phyloP scores from a whole-genome alignment of 2,888 invertebrate species.

The Eristalis arbustorum region DNA sequence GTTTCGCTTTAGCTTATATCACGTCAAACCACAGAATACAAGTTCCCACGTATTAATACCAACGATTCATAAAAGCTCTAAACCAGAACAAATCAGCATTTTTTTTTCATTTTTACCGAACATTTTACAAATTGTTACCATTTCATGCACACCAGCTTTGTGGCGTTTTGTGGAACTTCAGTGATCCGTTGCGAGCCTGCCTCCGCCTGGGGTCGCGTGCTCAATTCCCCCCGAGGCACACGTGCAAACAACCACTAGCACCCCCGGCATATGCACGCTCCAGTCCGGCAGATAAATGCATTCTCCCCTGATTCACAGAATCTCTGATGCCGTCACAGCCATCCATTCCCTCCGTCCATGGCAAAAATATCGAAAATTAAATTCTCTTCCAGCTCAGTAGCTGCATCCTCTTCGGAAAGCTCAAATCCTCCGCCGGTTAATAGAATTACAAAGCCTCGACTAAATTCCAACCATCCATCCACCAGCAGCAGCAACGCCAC shows the following conservation, averaged over 20 bases:
- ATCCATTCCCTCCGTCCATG: neutral
- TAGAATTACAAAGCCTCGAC: conserved; percentile 38
- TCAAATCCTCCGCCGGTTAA: conserved; percentile 25
- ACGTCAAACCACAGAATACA: too few relatives aligned
- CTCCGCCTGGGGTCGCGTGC: neutral
- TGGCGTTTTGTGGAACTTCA: too few relatives aligned
- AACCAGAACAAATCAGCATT: too few relatives aligned
- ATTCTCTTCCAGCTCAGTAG: conserved; percentile 8
- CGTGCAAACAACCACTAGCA: neutral
- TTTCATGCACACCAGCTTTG: too few relatives aligned
- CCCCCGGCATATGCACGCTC: neutral
- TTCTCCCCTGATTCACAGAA: neutral
- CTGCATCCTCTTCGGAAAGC: neutral
- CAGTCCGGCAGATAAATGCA: neutral
- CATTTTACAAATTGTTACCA: too few relatives aligned
- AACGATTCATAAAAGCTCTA: too few relatives aligned
- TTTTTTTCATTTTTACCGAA: too few relatives aligned
- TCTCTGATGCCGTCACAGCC: neutral
- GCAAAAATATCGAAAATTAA: conserved; percentile 6
- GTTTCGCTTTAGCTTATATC: too few relatives aligned
- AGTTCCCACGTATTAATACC: too few relatives aligned
- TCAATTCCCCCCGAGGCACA: neutral
- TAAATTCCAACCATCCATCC: neutral
- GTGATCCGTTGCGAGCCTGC: too few relatives aligned
- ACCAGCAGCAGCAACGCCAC: neutral